Evolutionary conservation across 2,888 invertebrate species (phyloP).

Genomic region (Sinelater perroti): DNA sequence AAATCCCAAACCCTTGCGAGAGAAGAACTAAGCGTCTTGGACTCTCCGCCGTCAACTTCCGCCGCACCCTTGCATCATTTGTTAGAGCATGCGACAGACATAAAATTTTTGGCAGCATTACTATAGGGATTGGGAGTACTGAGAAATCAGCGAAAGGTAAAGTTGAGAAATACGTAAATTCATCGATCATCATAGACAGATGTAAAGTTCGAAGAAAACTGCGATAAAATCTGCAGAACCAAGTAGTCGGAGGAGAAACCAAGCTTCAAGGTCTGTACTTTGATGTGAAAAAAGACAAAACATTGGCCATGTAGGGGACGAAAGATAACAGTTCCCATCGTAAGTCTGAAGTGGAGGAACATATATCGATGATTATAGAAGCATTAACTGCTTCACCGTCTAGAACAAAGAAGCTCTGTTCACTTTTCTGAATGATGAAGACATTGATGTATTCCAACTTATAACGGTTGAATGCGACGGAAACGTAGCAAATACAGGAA

Average conservation of each 20-base stretch:
- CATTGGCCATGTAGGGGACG: neutral
- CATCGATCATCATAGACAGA: neutral
- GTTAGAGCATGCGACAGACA: constrained; percentile 1
- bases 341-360: no score
- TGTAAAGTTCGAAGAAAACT: constrained; percentile 9
- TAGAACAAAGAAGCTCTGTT: neutral
- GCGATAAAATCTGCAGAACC: neutral
- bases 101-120: no score
- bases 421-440: neutral
- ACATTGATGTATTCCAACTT: neutral
- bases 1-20: neutral
- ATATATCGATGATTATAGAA: constrained; percentile 1
- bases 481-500: neutral
- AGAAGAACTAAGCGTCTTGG: neutral
- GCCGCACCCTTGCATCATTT: neutral
- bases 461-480: neutral
- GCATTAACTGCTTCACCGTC: constrained; percentile 3
- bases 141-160: no score
- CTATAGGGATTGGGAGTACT: neutral
- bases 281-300: neutral
- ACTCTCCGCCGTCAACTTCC: neutral
- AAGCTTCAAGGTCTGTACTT: neutral
- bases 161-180: neutral
- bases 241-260: neutral
- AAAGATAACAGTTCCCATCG: neutral